Evolutionary conservation across 2,888 invertebrate genomes (phyloP).

Genomic region (Tipula lateralis): DNA sequence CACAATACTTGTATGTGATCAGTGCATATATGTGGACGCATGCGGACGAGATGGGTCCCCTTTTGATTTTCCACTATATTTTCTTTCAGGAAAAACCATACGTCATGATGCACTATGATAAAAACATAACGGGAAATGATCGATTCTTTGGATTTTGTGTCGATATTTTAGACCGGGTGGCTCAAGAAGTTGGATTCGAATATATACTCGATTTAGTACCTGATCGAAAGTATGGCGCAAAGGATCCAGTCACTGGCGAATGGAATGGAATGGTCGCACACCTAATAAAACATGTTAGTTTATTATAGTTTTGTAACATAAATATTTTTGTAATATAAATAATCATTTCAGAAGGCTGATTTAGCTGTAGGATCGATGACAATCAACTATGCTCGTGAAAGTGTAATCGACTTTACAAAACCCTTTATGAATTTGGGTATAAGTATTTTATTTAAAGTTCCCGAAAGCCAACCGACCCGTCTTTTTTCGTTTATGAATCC

Average conservation of each 20-base stretch:
- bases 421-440: slow-evolving; percentile 90
- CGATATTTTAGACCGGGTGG: slow-evolving; percentile 64
- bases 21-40: no score
- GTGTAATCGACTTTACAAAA: slow-evolving; percentile 86
- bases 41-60: no score
- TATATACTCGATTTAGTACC: slow-evolving; percentile 66
- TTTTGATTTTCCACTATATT: not conserved
- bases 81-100: slow-evolving; percentile 62
- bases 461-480: slow-evolving; percentile 63
- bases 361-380: slow-evolving; percentile 85
- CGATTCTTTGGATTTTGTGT: slow-evolving; percentile 77
- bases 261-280: slow-evolving; percentile 72
- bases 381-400: slow-evolving; percentile 81
- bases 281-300: slow-evolving; percentile 64
- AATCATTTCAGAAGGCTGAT: slow-evolving; percentile 67
- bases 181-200: slow-evolving; percentile 64
- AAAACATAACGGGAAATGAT: slow-evolving; percentile 66
- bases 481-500: slow-evolving; percentile 85
- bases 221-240: slow-evolving; percentile 69
- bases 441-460: slow-evolving; percentile 78
- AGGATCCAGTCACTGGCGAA: slow-evolving; percentile 65
- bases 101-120: slow-evolving; percentile 66
- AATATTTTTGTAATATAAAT: slow-evolving; percentile 6
- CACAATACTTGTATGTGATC: slow-evolving; percentile 63
- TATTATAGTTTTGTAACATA: not conserved